Base-by-base conservation (phyloP, 37 sponge, comb jelly and placozoan species). In the Halichondria panicea region DNA sequence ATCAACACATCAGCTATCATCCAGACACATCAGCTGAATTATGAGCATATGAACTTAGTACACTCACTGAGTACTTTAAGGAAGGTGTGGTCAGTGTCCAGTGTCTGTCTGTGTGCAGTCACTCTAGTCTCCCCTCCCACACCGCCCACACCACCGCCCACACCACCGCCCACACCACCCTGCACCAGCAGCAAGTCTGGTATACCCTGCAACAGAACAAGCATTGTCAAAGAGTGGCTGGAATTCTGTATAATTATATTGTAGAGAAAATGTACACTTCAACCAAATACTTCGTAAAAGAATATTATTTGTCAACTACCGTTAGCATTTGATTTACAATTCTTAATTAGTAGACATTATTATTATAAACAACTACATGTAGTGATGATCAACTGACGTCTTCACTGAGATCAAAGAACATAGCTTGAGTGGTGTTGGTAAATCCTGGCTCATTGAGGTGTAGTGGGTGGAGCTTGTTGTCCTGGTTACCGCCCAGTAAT, bases 321-420 rank as follows among this genome's bases (percentile, higher is more conserved):
- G 64, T n/a, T n/a, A n/a, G n/a, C n/a, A n/a, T n/a, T n/a, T 19
- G 52, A 48, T 48, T 11, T 48, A 15, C 52, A 48, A 48, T 19
- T 48, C 13, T 48, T 48, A 19, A 48, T 48, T 48, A 11, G 11
- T 48, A 15, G 11, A 48, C 15, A 15, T 48, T 48, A 48, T 11
- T n/a, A 15, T 48, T 19, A 48, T 19, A 48, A 48, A 48, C 55
- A 50, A 50, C 31, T 33, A 18, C 39, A 37, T 24, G 6, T 64
- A 30, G 19, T 64, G 65, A 31, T 32, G 39, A 13, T 0, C 9
- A 19, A 25, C 81, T 81, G 38, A 82, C 82, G 70, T 75, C 76
- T 58, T 76, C 84, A 68, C 69, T 61, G 63, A 75, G 68, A 62
- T 83, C 84, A 68, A 76, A 75, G 70, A 80, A 63, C 22, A 25